Evolutionary conservation across 1,140 invertebrate species (phyloP), one percentile per base, ranked within the genome.

Genomic region (Camponotus floridanus): DNA sequence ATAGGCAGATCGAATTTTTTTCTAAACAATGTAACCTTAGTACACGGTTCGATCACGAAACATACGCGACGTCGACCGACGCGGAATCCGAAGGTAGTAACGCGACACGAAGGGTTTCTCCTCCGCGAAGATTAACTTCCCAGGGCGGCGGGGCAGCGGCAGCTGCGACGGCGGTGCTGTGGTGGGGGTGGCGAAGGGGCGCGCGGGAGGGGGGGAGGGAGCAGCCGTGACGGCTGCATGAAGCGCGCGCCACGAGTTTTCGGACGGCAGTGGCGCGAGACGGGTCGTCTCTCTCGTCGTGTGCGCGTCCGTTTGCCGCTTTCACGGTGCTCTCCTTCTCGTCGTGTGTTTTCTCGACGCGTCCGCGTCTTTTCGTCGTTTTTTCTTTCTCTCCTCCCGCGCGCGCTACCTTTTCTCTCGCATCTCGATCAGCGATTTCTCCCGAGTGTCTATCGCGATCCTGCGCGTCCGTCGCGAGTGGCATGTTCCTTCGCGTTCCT

Each of bases 211-310:
- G 39, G 65, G 3, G 15, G 73, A 21, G 57, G 51, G 51, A 55
- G 68, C 68, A 70, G 61, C 62, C 65, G 85, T 65, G 42, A 83
- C 80, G 76, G 85, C 86, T 55, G 86, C 80, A 80, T 86, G 39
- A 45, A 51, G 15, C 78, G 91, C 88, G 68, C 79, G 73, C 74
- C 88, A 91, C 86, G 91, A 91, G 91, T 91, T 91, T 91, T 91
- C 90, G 88, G 70, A 85, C 88, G 76, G 81, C 88, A 91, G 86
- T 88, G 86, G 65, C 48, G 83, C 85, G 87, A 87, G 90, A 87
- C 76, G 70, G 90, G 8, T 15, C 42, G 8, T 9, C 11, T 2
- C 11, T 11, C 42, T 45, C n/a, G 11, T n/a, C 67, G 59, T 26
- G 21, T 42, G 26, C 26, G 26, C 26, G 1, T 26, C 26, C 26